Evolutionary conservation across 2,888 invertebrate species (phyloP).

Genomic region (Agapetus fuscipes): DNA sequence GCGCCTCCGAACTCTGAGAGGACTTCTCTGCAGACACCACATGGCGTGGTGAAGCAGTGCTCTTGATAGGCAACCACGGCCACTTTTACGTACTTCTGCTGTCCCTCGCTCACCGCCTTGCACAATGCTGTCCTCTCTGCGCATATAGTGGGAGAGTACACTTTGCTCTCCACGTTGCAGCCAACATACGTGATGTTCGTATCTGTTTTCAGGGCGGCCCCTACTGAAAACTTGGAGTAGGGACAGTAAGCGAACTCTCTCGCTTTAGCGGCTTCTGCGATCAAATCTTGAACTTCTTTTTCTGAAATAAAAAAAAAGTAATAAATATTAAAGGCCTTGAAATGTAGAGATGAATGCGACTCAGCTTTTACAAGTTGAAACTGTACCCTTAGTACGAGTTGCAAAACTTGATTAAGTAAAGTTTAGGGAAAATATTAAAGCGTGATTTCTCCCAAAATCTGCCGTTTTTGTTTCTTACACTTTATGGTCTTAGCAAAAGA

Average conservation of each 20-base stretch:
- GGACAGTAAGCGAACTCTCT: slow-evolving; percentile 66
- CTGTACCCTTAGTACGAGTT: no score
- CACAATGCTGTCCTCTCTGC: slow-evolving; percentile 82
- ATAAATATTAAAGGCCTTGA: neutral
- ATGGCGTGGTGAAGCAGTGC: slow-evolving; percentile 63
- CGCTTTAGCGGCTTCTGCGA: slow-evolving; percentile 51
- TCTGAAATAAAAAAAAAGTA: slow-evolving; percentile 34
- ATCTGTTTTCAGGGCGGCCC: slow-evolving; percentile 67
- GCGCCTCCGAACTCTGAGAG: slow-evolving; percentile 61
- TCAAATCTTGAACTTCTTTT: slow-evolving; percentile 47
- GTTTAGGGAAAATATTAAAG: no score
- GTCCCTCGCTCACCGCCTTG: slow-evolving; percentile 79
- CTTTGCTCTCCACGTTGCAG: slow-evolving; percentile 88
- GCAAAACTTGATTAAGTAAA: no score
- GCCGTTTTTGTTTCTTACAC: no score
- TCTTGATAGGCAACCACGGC: slow-evolving; percentile 63
- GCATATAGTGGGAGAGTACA: slow-evolving; percentile 71
- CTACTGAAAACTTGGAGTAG: slow-evolving; percentile 84
- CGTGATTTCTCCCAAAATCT: no score
- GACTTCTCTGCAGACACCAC: slow-evolving; percentile 82
- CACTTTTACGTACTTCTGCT: slow-evolving; percentile 57
- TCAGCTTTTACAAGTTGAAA: no score
- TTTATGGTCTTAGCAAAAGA: no score
- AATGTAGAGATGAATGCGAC: no score
- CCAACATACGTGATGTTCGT: slow-evolving; percentile 60